Evolutionary conservation across 35 echinoderm and acorn worm genomes (phyloP).

Genomic region (Amphiura filiformis): DNA sequence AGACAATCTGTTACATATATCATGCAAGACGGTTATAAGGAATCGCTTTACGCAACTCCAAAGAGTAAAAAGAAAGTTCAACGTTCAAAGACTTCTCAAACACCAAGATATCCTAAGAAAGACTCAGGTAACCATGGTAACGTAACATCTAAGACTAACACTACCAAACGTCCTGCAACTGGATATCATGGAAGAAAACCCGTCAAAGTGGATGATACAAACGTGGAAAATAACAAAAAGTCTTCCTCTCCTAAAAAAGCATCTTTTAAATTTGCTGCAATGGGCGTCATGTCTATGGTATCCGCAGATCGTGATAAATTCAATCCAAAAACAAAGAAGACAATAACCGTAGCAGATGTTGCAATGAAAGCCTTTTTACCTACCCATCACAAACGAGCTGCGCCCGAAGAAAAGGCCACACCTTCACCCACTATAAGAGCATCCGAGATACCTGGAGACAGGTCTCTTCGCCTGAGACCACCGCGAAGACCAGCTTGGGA

Average conservation of each 20-base stretch:
- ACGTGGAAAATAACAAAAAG: not conserved
- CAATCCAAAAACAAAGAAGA: not conserved
- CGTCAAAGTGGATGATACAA: not conserved
- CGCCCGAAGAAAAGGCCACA: not conserved
- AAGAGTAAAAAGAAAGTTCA: not conserved
- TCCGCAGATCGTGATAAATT: constrained; percentile 4
- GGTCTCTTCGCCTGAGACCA: constrained; percentile 33
- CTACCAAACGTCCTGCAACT: not conserved
- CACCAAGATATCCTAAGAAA: too few relatives aligned
- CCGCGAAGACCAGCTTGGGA: constrained; percentile 46
- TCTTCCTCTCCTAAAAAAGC: constrained; percentile 6
- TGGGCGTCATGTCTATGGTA: constrained; percentile 45
- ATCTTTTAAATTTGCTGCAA: constrained; percentile 53
- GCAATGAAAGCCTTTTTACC: constrained; percentile 3
- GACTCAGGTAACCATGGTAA: not conserved
- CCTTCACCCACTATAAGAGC: constrained; percentile 1
- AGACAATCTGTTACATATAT: not conserved
- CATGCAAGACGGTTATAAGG: not conserved
- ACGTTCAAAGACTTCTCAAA: not conserved
- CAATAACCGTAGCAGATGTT: not conserved
- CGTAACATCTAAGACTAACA: not conserved
- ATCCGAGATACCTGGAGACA: constrained; percentile 24
- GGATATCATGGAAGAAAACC: too few relatives aligned
- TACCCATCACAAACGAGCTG: not conserved
- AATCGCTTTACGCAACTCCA: not conserved